phyloP scores from a whole-genome alignment of 2,888 invertebrate species.

The Apoda limacodes region DNA sequence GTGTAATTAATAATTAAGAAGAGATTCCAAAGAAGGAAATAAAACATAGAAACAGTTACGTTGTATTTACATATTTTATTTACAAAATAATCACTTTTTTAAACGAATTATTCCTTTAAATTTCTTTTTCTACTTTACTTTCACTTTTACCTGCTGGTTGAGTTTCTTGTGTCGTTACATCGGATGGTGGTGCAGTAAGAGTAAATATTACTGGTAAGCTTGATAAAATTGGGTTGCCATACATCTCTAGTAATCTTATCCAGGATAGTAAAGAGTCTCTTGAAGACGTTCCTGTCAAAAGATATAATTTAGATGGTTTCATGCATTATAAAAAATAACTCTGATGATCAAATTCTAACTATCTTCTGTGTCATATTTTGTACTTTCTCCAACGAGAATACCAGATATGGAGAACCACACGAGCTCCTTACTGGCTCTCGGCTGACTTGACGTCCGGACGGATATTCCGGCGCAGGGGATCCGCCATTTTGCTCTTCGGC shows the following conservation, averaged over 20 bases:
- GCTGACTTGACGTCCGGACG: no score
- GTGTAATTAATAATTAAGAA: neutral
- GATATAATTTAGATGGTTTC: slow-evolving; percentile 1
- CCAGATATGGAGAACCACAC: no score
- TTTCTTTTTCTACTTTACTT: no score
- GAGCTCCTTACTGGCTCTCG: no score
- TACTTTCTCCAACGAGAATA: no score
- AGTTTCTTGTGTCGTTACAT: slow-evolving; percentile 44
- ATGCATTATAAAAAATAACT: slow-evolving; percentile 2
- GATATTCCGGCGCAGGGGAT: no score
- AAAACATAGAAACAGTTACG: slow-evolving; percentile 8
- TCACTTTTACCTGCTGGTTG: slow-evolving; percentile 30
- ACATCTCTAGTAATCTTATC: slow-evolving; percentile 83
- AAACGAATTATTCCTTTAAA: slow-evolving; percentile 11
- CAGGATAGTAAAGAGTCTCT: slow-evolving; percentile 94
- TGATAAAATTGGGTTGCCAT: slow-evolving; percentile 79
- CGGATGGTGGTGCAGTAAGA: slow-evolving; percentile 72
- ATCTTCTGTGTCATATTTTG: no score
- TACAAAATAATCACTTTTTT: slow-evolving; percentile 4
- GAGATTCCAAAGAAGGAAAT: neutral
- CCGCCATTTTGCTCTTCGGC: no score
- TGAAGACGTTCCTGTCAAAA: slow-evolving; percentile 85
- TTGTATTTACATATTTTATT: slow-evolving; percentile 3
- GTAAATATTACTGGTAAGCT: slow-evolving; percentile 88
- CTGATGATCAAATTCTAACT: slow-evolving; percentile 3